Evolutionary conservation across 92 coral and sea anemone genomes (phyloP), one percentile per base, ranked within the genome.

Genomic region (Anthopleura xanthogrammica): DNA sequence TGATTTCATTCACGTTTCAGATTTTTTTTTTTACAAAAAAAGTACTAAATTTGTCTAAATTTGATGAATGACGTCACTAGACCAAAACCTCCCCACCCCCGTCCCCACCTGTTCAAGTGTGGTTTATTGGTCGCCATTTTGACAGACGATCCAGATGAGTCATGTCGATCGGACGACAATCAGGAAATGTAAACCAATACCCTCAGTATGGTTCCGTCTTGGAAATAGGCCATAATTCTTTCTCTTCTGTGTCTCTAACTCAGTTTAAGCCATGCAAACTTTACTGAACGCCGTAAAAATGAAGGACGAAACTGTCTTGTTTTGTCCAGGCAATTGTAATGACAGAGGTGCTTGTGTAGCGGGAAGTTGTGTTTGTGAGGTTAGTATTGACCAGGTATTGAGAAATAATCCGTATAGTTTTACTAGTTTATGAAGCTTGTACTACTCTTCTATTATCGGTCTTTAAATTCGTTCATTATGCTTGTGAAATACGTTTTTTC

Each of bases 281-380:
- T 79, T 83, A 40, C 73, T 93, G 36, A 87, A 77, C 36, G 88
- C 87, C 23, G 56, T 91, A 77, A 93, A 89, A 66, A 93, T 93
- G 95, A 87, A 57, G 41, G 90, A 85, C 56, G 93, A 86, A 24
- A 78, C 83, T 55, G 72, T 90, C 8, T 46, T 41, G 4, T 41
- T 55, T 68, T 93, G 98, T 79, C 95, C 98, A 14, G 91, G 93
- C 12, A 83, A 91, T 75, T 93, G 98, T 77, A 93, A 87, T 70
- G 98, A 92, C 77, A 90, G 90, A 87, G 98, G 98, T 11, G 56
- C 90, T 29, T 93, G 98, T 78, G 86, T 91, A 36, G 85, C 90
- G 2, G 98, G 98, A 2, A 70, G 83, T 60, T 93, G 98, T 58
- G 82, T 93, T 83, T 93, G 98, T 79, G 98, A 93, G 93, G 98